Evolutionary conservation across 2,888 invertebrate species (phyloP).

Genomic region (Uloborus plumipes): DNA sequence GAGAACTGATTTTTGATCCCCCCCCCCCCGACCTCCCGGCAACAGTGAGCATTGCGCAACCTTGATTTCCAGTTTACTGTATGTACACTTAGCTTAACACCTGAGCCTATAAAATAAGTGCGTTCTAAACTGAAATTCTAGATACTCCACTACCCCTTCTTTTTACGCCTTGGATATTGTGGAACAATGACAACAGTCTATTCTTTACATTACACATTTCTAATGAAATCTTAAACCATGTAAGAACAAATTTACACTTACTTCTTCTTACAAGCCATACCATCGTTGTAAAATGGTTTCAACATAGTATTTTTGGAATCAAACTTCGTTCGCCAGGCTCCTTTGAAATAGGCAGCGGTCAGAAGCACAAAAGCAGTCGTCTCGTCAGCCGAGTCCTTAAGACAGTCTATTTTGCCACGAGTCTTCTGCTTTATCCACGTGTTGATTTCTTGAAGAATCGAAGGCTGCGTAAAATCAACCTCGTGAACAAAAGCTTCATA

Average conservation of each 20-base stretch:
- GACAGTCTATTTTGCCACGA: background rate
- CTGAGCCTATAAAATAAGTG: no score
- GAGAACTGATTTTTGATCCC: no score
- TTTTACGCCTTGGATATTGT: no score
- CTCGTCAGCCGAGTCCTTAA: background rate
- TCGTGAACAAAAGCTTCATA: background rate
- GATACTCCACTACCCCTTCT: background rate
- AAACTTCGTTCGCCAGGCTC: constrained; percentile 1
- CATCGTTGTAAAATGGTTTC: constrained; percentile 9
- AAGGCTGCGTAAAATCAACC: background rate
- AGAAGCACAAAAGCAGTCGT: background rate
- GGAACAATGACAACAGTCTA: no score
- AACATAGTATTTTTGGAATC: background rate
- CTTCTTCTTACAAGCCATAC: background rate
- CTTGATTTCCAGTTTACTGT: no score
- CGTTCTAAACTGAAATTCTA: background rate
- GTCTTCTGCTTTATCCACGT: constrained; percentile 3
- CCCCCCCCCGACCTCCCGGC: no score
- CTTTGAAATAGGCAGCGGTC: constrained; percentile 27
- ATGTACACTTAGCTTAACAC: no score
- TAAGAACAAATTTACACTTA: background rate
- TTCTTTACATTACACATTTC: background rate
- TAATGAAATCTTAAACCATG: no score
- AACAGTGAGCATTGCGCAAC: no score
- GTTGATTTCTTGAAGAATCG: background rate